Evolutionary conservation across 1,140 invertebrate genomes (phyloP).

Genomic region (Caerostris darwini): DNA sequence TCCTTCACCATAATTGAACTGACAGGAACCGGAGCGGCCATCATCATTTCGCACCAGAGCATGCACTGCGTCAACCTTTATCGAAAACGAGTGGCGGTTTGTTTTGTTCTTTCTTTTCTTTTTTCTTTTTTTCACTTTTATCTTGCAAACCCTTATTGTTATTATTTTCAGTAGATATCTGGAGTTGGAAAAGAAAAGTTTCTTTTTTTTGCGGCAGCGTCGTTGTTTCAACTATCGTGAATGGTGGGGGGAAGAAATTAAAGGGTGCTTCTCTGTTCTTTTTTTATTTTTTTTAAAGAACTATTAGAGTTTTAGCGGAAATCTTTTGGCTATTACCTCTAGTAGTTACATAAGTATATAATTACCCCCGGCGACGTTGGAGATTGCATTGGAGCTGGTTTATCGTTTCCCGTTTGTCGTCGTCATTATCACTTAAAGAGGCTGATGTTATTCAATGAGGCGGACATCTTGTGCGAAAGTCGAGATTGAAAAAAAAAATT

Average conservation of each 20-base stretch:
- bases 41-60: background rate
- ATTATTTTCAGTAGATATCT: background rate
- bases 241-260: background rate
- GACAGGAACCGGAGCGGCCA: conserved; percentile 23
- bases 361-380: background rate
- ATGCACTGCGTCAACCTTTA: conserved; percentile 17
- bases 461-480: too few species aligned
- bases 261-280: background rate
- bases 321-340: background rate
- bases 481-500: too few species aligned
- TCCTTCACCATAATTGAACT: conserved; percentile 64
- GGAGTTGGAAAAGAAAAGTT: background rate
- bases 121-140: background rate
- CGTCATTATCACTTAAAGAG: too few species aligned
- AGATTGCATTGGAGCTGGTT: conserved; percentile 10
- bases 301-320: background rate
- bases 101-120: background rate
- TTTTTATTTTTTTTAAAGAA: background rate
- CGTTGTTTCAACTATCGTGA: background rate
- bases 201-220: background rate
- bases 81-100: background rate
- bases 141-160: background rate
- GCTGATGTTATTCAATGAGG: too few species aligned
- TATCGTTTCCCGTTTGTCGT: background rate
- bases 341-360: background rate